Conservation (phyloP, 2,888 invertebrate species). For the Macrosoma leucophasiata region DNA sequence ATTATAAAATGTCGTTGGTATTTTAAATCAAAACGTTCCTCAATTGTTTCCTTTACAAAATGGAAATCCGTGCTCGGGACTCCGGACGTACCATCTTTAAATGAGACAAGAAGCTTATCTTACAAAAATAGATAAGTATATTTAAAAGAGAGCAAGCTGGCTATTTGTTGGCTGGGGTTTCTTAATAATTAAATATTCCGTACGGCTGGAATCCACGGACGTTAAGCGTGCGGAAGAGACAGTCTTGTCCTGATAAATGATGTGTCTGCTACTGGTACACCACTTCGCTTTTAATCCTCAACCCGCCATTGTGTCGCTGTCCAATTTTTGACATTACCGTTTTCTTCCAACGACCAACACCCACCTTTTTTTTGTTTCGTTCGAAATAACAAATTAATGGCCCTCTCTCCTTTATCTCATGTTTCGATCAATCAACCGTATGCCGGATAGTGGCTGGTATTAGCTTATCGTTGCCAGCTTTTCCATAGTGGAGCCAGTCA, state of each 20-base stretch:
- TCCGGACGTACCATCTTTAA: no score
- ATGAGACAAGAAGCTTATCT: no score
- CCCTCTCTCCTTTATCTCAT: conserved; percentile 49
- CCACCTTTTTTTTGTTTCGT: conserved; percentile 52
- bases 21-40: no score
- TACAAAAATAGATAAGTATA: no score
- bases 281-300: conserved; percentile 71
- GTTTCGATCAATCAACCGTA: conserved; percentile 58
- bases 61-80: no score
- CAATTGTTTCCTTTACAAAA: no score
- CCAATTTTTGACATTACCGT: conserved; percentile 63
- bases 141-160: no score
- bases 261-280: conserved; percentile 63
- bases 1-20: no score
- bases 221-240: conserved; percentile 44
- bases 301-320: conserved; percentile 62
- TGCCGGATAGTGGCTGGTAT: no score
- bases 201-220: conserved; percentile 34
- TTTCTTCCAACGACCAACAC: conserved; percentile 45
- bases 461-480: no score
- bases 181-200: conserved; percentile 28
- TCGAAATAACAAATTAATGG: conserved; percentile 66
- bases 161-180: conserved; percentile 9
- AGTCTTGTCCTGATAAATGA: conserved; percentile 68
- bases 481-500: no score